Base-by-base conservation (phyloP, 2,797 vertebrate genomes). In the Lutjanus argentimaculatus region DNA sequence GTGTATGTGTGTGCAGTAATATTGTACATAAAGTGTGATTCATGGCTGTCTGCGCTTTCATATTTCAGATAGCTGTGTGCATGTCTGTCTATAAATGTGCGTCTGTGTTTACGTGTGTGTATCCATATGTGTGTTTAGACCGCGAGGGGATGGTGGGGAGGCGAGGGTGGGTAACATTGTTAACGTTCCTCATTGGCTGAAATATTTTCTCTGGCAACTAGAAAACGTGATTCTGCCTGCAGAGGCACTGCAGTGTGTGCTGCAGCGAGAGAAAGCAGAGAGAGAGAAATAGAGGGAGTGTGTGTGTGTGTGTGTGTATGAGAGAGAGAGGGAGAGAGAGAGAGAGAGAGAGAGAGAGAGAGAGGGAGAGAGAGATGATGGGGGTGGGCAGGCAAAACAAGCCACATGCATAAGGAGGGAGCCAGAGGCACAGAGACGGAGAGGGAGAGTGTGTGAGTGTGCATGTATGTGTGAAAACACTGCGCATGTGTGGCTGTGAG, bases 191-290 rank as follows among this genome's bases (percentile, higher is more conserved):
- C 91, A 96, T 95, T 95, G 95, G 95, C 84, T 94, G 84, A 80
- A 87, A 91, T 81, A 82, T 91, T 93, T 95, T 94, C 92, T 93
- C 91, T 94, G 92, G 91, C 90, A 89, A 88, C 87, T 86, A 92
- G 88, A 93, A 93, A 95, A 94, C 91, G 90, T 95, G 94, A 95
- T 95, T 83, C 93, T 91, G 95, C 93, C 95, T 96, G 96, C 96
- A 96, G 95, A 95, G 94, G 93, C 93, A 96, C 96, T 96, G 96
- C 96, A 96, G 96, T 94, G 91, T 92, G 91, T 91, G 94, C 94
- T 95, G 94, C 94, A 92, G 92, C 80, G 88, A 91, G 91, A 86
- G 88, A 92, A 85, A 89, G 87, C 65, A 67, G 68, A 42, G 77
- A 80, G 78, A 82, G 82, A 85, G 80, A 83, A 61, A 85, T 79